Evolutionary conservation across 2,113 vertebrate species (phyloP).

Genomic region (Ondatra zibethicus): DNA sequence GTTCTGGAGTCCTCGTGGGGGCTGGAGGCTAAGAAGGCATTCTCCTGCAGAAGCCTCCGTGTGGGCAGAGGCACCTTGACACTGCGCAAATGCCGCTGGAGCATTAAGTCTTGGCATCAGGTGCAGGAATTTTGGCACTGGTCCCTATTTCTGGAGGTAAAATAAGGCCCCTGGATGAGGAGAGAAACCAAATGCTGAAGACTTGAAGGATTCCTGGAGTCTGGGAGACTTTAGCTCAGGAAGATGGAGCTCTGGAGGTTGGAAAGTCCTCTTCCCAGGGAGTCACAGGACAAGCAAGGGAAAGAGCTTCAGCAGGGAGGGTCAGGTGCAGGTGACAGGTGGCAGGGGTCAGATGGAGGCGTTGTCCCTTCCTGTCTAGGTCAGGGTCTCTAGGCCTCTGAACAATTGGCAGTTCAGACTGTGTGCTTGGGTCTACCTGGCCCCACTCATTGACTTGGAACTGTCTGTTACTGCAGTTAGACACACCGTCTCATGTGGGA

Average conservation of each 20-base stretch:
- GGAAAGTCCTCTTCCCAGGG: not conserved
- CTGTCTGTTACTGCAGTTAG: not conserved
- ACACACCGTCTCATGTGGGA: not conserved
- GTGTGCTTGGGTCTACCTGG: not conserved
- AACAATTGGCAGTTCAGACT: no score
- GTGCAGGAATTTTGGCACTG: not conserved
- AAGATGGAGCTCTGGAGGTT: not conserved
- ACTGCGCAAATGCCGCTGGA: not conserved
- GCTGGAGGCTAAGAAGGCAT: not conserved
- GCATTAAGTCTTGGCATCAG: constrained; percentile 39
- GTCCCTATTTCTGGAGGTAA: constrained; percentile 60
- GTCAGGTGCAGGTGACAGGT: not conserved
- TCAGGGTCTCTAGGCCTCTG: not conserved
- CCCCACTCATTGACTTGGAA: not conserved
- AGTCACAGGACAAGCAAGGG: not conserved
- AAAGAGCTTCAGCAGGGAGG: not conserved
- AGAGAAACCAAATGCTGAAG: not conserved
- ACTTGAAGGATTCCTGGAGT: constrained; percentile 44
- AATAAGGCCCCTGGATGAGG: constrained; percentile 38
- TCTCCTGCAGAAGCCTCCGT: not conserved
- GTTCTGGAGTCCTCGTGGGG: not conserved
- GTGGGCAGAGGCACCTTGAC: not conserved
- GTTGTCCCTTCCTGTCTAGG: not conserved
- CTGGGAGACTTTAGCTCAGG: not conserved
- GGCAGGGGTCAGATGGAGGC: not conserved